A percentile compares a stretch with the other conserved stretches of the same genome.
Conservation (phyloP, 1,140 invertebrate genomes). For the Hylyphantes graminicola region DNA sequence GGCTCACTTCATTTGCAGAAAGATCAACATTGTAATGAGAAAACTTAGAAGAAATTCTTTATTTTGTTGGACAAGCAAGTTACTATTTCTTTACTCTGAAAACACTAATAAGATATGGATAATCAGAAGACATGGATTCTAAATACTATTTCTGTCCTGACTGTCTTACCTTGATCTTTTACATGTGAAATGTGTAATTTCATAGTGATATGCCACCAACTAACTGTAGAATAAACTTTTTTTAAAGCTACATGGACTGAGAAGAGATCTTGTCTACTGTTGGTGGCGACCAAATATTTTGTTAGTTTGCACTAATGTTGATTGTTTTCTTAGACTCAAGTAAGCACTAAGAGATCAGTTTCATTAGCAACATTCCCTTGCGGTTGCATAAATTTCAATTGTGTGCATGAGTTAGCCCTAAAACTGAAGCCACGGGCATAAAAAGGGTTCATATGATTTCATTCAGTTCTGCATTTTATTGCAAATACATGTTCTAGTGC, state of each 20-base stretch:
- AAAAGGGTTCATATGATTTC: conserved; percentile 11
- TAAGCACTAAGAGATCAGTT: conserved; percentile 33
- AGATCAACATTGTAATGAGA: conserved; percentile 3
- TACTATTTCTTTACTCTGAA: conserved; percentile 26
- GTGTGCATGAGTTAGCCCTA: background rate
- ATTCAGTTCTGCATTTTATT: conserved; percentile 21
- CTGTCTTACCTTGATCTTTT: conserved; percentile 35
- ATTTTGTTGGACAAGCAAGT: conserved; percentile 41
- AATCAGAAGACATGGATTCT: conserved; percentile 21
- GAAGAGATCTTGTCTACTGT: conserved; percentile 30
- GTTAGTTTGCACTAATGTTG: conserved; percentile 36
- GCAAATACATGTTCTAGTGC: background rate
- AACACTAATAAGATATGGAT: background rate
- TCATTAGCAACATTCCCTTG: conserved; percentile 58
- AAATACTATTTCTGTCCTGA: conserved; percentile 19
- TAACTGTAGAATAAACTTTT: conserved; percentile 32
- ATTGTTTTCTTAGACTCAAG: conserved; percentile 38
- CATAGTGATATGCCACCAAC: conserved; percentile 58
- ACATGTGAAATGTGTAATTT: conserved; percentile 41
- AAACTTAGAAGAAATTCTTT: background rate
- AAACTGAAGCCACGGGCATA: background rate
- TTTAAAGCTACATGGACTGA: conserved; percentile 22
- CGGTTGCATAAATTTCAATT: conserved; percentile 31
- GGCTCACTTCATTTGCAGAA: conserved; percentile 17
- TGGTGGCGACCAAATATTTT: conserved; percentile 45